Base-by-base conservation (phyloP, 2,113 vertebrate species). In the Cichladusa arquata region DNA sequence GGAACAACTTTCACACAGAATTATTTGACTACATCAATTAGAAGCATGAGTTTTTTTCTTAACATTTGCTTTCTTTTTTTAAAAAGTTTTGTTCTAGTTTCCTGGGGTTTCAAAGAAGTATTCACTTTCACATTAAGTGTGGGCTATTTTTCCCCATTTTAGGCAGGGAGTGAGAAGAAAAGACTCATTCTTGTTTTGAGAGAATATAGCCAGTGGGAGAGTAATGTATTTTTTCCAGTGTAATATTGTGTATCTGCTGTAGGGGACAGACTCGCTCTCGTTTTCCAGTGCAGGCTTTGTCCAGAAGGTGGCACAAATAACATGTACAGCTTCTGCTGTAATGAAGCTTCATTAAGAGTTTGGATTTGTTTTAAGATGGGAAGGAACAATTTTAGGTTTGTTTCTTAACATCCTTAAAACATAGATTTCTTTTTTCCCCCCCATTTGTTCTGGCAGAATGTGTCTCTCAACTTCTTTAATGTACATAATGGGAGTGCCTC, bases 261-360 rank as follows among this genome's bases (percentile, higher is more conserved):
- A 61, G 53, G 42, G 22, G 15, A 17, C 29, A 22, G 58, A 8
- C 31, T 13, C 0, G 1, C 19, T 10, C 29, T 66, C 6, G 0
- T 44, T 83, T 60, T 71, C 60, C 29, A 16, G 11, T 77, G 6
- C 12, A 12, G 13, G 2, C 57, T 64, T 84, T 78, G 44, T 70
- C 72, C 69, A 78, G 72, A 28, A 78, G 83, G 61, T 90, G 91
- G 53, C 13, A 7, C 26, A 23, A 73, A 23, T 53, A 44, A 53
- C 3, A 0, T 10, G 1, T 57, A 17, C 26, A n/a, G 5, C 26
- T 22, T 48, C 16, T 45, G 14, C 0, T 0, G 34, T 26, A 28
- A 8, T 64, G 11, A 17, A 12, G 22, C 8, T 66, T 53, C 47
- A 4, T 28, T 25, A 23, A 13, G 18, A 31, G 11, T 48, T 61